Conservation (phyloP, 2,797 vertebrate species). For the Megalops cyprinoides region DNA sequence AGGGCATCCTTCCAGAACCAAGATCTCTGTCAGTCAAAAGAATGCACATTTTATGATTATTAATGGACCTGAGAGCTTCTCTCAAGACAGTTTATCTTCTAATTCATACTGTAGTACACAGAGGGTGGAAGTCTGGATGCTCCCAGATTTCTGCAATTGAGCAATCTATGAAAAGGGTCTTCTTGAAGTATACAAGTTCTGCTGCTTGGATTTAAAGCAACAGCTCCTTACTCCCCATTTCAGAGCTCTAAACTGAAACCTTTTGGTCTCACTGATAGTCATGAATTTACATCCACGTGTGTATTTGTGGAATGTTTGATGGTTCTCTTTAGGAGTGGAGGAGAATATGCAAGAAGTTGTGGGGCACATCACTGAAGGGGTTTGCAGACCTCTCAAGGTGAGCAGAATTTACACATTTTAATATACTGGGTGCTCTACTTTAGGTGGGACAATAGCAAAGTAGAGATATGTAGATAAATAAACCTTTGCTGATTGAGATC, state of each 20-base stretch:
- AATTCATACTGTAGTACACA: background rate
- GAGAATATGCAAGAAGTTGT: slow-evolving; percentile 95
- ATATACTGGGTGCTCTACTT: background rate
- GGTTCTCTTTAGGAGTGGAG: slow-evolving; percentile 78
- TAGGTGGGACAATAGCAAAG: background rate
- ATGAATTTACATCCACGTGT: no score
- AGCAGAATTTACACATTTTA: slow-evolving; percentile 33
- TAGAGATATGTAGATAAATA: no score
- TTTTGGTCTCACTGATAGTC: no score
- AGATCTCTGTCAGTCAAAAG: background rate
- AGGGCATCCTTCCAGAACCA: background rate
- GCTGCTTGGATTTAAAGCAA: background rate
- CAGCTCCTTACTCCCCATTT: background rate
- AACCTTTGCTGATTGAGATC: background rate
- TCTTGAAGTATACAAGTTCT: background rate
- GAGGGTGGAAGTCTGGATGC: no score
- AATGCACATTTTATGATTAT: background rate
- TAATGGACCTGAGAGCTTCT: background rate
- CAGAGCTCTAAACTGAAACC: no score
- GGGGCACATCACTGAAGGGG: slow-evolving; percentile 95
- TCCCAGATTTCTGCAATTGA: background rate
- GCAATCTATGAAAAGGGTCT: background rate
- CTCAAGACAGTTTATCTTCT: background rate
- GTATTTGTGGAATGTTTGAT: background rate
- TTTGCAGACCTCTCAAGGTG: slow-evolving; percentile 96